Evolutionary conservation across 2,888 invertebrate genomes (phyloP).

Genomic region (Polydesmus complanatus): DNA sequence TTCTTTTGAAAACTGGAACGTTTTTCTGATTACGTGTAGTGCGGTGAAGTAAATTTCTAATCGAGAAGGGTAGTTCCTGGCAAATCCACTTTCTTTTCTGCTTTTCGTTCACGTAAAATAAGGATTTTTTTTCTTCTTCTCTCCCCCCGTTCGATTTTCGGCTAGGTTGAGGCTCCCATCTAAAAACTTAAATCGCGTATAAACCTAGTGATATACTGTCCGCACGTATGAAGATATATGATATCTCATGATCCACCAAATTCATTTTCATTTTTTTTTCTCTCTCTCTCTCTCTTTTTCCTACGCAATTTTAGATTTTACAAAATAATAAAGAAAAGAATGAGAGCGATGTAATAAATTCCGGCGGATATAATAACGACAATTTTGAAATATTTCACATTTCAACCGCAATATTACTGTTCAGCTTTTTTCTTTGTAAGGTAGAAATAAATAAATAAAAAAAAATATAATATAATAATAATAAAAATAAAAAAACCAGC

Average conservation of each 20-base stretch:
- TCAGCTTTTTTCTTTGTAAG: neutral
- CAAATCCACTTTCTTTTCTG: no score
- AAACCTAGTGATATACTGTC: neutral
- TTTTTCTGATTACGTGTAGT: no score
- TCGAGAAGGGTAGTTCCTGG: no score
- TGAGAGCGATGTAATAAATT: neutral
- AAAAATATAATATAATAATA: no score
- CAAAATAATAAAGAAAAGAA: neutral
- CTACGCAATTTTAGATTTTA: neutral
- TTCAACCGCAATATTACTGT: neutral
- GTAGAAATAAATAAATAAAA: neutral
- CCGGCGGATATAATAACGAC: neutral
- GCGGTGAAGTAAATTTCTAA: no score
- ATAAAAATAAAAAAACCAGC: no score
- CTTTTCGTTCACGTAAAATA: no score
- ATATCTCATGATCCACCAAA: neutral
- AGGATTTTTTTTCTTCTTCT: no score
- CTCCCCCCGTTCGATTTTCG: no score
- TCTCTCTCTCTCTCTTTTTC: neutral
- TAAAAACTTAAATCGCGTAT: neutral
- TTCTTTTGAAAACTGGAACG: no score
- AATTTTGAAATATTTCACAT: neutral
- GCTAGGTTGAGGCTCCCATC: no score
- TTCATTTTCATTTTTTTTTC: neutral
- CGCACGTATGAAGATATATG: neutral